phyloP scores from a whole-genome alignment of 2,113 vertebrate species.

The Arizona elegans region DNA sequence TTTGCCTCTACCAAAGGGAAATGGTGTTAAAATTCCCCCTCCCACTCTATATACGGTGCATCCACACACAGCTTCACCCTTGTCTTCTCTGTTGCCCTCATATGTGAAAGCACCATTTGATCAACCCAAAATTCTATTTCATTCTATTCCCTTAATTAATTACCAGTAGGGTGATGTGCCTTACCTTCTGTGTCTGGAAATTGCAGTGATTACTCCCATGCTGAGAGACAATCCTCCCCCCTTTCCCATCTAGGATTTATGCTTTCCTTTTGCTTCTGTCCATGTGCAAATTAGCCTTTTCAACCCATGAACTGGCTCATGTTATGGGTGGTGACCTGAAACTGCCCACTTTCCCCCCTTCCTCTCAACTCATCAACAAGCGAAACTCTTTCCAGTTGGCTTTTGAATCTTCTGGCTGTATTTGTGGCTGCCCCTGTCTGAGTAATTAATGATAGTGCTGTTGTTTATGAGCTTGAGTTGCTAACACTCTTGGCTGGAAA shows the following conservation, averaged over 20 bases:
- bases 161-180: conserved; percentile 49
- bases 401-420: conserved; percentile 65
- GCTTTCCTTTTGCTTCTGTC: conserved; percentile 43
- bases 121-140: conserved; percentile 38
- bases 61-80: neutral
- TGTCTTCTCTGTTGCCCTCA: conserved; percentile 11
- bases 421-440: conserved; percentile 64
- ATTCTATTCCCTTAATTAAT: conserved; percentile 54
- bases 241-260: conserved; percentile 22
- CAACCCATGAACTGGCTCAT: conserved; percentile 40
- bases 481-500: conserved; percentile 68
- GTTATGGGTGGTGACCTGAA: conserved; percentile 55
- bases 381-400: conserved; percentile 66
- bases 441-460: conserved; percentile 67
- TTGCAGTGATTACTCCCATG: conserved; percentile 52
- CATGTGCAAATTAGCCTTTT: conserved; percentile 50
- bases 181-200: conserved; percentile 51
- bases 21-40: neutral
- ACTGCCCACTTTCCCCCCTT: conserved; percentile 38
- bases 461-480: conserved; percentile 71
- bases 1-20: neutral
- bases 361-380: conserved; percentile 58
- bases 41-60: fast-evolving
- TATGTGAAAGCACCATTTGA: conserved; percentile 29
- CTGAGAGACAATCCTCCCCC: conserved; percentile 28